Evolutionary conservation across 2,888 invertebrate genomes (phyloP).

Genomic region (Lutraria lutraria): DNA sequence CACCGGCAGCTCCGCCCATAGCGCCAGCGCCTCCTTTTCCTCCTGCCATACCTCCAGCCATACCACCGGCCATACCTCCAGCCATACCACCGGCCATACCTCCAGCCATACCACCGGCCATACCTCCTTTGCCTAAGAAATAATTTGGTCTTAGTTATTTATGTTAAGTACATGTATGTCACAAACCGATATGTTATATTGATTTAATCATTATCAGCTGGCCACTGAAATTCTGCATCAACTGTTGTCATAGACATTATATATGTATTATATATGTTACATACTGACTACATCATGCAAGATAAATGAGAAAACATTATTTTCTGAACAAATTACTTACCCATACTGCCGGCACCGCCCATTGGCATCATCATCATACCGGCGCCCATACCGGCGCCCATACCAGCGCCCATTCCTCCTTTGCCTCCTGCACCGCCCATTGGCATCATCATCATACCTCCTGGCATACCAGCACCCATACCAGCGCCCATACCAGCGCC

Average conservation of each 20-base stretch:
- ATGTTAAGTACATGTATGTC: too few species aligned
- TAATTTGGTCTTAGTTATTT: too few species aligned
- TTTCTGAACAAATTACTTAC: too few species aligned
- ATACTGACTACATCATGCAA: too few species aligned
- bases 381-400: constrained; percentile 18
- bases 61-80: constrained; percentile 12
- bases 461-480: constrained; percentile 42
- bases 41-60: neutral
- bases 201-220: too few species aligned
- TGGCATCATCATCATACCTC: constrained; percentile 14
- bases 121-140: constrained; percentile 20
- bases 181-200: too few species aligned
- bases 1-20: constrained; percentile 5
- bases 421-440: neutral
- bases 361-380: constrained; percentile 14
- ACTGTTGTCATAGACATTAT: too few species aligned
- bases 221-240: too few species aligned
- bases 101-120: constrained; percentile 50
- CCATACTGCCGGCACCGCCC: neutral
- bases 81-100: constrained; percentile 39
- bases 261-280: too few species aligned
- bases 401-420: neutral
- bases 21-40: constrained; percentile 6
- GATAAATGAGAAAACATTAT: too few species aligned
- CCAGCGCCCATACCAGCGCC: constrained; percentile 37